Percentiles rank a stretch among this genome's conserved stretches.
These are phyloP conservation scores for Macrochelys suwanniensis DNA, from an alignment of 2,797 vertebrate species.

Conservation along the genomic window DNA sequence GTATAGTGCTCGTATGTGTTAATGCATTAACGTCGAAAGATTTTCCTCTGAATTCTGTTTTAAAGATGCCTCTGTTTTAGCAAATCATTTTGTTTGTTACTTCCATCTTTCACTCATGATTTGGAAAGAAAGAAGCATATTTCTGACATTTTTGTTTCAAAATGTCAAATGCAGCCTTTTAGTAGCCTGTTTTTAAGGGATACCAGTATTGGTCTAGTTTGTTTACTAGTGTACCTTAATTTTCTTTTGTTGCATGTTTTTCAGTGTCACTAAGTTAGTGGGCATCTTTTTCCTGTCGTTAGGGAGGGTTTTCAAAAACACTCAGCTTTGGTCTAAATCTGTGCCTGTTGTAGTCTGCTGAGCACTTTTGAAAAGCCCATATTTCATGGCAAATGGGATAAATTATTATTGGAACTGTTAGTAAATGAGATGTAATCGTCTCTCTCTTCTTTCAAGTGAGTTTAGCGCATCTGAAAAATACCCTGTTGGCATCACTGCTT, in stretches of 20 bases:
- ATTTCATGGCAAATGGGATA: not conserved
- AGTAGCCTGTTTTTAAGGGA: not conserved
- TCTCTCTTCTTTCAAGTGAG: not conserved
- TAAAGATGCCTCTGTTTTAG: not conserved
- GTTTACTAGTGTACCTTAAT: constrained; percentile 26
- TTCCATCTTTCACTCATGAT: rapidly evolving
- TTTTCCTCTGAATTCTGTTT: not conserved
- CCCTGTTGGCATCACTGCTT: rapidly evolving
- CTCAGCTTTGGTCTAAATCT: not conserved
- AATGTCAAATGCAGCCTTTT: too few relatives aligned
- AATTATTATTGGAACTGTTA: not conserved
- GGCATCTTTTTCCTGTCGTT: not conserved
- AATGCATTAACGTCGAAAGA: not conserved
- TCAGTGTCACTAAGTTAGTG: not conserved
- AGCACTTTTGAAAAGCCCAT: not conserved
- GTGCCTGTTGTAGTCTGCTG: not conserved
- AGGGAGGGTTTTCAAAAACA: rapidly evolving
- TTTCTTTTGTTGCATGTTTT: not conserved
- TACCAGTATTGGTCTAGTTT: rapidly evolving
- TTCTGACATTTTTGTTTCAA: not conserved
- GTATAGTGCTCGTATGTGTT: rapidly evolving
- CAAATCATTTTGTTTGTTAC: not conserved
- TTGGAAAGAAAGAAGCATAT: rapidly evolving
- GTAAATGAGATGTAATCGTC: not conserved
- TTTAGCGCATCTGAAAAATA: not conserved